Conservation (phyloP, 2,797 vertebrate species). For the Taeniopygia guttata region DNA sequence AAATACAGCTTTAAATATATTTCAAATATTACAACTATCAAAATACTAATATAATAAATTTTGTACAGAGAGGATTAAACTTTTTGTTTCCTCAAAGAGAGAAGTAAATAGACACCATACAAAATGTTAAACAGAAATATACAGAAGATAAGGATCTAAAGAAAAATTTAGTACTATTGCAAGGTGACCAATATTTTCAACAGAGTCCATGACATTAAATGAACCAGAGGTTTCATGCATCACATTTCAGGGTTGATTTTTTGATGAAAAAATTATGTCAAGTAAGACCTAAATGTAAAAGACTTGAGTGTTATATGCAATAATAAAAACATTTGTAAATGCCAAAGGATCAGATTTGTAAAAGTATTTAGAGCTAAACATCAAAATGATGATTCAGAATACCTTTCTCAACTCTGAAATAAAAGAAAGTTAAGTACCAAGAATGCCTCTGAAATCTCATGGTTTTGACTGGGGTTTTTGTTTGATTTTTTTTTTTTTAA, state of each 20-base stretch:
- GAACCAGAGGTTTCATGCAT: background rate
- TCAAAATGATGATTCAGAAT: background rate
- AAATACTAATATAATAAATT: slow-evolving; percentile 29
- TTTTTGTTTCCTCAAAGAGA: slow-evolving; percentile 2
- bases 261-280: background rate
- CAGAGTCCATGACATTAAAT: background rate
- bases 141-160: background rate
- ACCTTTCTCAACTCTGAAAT: background rate
- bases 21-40: slow-evolving; percentile 18
- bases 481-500: background rate
- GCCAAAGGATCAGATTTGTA: background rate
- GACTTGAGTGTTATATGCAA: background rate
- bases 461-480: background rate
- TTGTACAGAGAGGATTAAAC: background rate
- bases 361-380: background rate
- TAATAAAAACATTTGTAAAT: background rate
- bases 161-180: background rate
- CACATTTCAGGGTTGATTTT: background rate
- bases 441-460: background rate
- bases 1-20: slow-evolving; percentile 35
- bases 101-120: background rate
- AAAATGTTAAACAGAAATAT: background rate
- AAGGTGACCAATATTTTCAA: background rate
- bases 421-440: background rate
- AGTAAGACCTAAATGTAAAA: background rate